Percentiles rank a stretch among this genome's conserved stretches.
phyloP scores from a whole-genome alignment of 2,888 invertebrate genomes.

The Aphrophora alni region DNA sequence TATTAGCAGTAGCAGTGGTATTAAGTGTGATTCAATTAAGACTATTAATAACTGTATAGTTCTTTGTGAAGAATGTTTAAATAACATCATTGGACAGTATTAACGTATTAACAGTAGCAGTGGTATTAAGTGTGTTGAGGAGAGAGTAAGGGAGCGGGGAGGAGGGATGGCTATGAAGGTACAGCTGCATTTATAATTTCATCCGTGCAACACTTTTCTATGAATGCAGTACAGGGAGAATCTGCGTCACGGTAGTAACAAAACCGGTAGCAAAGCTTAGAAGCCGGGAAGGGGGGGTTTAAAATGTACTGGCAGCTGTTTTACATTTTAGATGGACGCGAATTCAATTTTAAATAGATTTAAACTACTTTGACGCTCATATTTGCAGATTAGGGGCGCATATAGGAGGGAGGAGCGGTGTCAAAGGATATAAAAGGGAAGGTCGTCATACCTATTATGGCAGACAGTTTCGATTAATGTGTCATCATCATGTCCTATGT shows the following conservation, averaged over 20 bases:
- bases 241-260: neutral
- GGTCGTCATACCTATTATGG: neutral
- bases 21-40: no score
- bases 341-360: slow-evolving; percentile 2
- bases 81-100: no score
- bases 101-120: no score
- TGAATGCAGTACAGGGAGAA: neutral
- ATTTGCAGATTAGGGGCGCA: neutral
- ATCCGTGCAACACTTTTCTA: neutral
- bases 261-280: neutral
- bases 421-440: neutral
- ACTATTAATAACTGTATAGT: no score
- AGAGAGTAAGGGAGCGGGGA: neutral
- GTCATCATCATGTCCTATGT: neutral
- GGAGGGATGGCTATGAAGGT: neutral
- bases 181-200: slow-evolving; percentile 4
- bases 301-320: neutral
- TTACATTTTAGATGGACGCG: neutral
- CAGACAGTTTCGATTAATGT: neutral
- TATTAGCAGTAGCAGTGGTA: no score
- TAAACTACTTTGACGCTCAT: slow-evolving; percentile 9
- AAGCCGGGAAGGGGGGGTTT: neutral
- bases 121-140: no score
- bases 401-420: neutral
- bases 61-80: no score